Evolutionary conservation across 1,140 invertebrate genomes (phyloP).

Genomic region (Augochlora pura): DNA sequence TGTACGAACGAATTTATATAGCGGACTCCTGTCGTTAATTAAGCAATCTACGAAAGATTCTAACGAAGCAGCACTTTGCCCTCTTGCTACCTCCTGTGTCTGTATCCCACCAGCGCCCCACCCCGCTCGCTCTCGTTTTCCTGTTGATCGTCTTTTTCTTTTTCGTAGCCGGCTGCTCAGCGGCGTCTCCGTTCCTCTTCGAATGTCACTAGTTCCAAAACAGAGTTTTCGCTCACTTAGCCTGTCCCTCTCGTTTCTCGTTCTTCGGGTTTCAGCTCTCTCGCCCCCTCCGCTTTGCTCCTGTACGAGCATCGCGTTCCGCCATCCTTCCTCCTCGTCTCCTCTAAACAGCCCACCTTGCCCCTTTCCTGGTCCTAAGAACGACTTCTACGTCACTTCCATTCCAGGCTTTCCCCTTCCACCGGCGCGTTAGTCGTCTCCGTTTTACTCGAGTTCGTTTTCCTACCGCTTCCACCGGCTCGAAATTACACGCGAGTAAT

Average conservation of each 20-base stretch:
- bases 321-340: neutral
- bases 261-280: neutral
- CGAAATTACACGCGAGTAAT: conserved; percentile 61
- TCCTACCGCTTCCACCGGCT: conserved; percentile 1
- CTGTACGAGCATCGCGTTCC: neutral
- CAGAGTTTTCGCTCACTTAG: conserved; percentile 49
- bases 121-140: neutral
- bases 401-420: conserved; percentile 46
- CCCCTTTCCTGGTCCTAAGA: conserved; percentile 9
- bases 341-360: neutral
- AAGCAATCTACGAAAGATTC: conserved; percentile 60
- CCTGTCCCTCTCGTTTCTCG: conserved; percentile 6
- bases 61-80: conserved; percentile 35
- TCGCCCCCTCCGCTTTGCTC: neutral
- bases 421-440: conserved; percentile 49
- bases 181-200: neutral
- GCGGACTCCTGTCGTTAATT: conserved; percentile 57
- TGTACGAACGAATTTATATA: conserved; percentile 56
- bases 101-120: neutral
- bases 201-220: conserved; percentile 47
- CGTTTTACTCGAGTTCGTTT: conserved; percentile 50
- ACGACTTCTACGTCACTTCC: conserved; percentile 56
- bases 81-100: neutral
- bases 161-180: neutral
- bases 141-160: neutral